These are phyloP conservation scores for Tautogolabrus adspersus DNA, from an alignment of 2,113 vertebrate species.

Conservation along the genomic window DNA sequence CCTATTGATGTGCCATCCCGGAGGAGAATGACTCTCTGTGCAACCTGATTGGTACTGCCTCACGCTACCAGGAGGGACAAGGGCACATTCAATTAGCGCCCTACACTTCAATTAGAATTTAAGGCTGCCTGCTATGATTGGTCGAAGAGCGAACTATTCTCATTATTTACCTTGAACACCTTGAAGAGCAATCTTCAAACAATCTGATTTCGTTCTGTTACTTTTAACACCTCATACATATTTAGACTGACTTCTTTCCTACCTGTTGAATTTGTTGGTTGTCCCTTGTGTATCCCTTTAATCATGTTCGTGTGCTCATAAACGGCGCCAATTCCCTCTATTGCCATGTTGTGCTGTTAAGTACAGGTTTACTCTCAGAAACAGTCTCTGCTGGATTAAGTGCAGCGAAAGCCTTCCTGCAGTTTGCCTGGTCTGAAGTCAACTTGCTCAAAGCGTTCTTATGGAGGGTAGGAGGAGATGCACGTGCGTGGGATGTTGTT, in stretches of 20 bases:
- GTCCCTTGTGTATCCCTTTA: not conserved
- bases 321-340: not conserved
- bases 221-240: not conserved
- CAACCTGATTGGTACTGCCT: too few species aligned
- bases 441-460: not conserved
- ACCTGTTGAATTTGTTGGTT: not conserved
- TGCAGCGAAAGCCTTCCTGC: not conserved
- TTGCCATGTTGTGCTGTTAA: not conserved
- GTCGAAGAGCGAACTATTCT: too few species aligned
- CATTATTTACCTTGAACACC: too few species aligned
- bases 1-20: too few species aligned
- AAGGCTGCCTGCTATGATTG: too few species aligned
- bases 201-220: not conserved
- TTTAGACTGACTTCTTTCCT: not conserved
- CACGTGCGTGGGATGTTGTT: slow-evolving; percentile 13
- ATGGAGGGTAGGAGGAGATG: slow-evolving; percentile 28
- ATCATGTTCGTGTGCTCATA: not conserved
- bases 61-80: too few species aligned
- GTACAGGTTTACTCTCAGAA: not conserved
- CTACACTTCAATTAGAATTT: too few species aligned
- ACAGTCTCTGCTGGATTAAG: slow-evolving; percentile 4
- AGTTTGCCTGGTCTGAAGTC: slow-evolving; percentile 18
- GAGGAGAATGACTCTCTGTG: too few species aligned
- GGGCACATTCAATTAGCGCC: too few species aligned
- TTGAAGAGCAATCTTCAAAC: too few species aligned